Percentiles rank a stretch among this genome's conserved stretches.
Conservation (phyloP, 2,888 invertebrate species). For the Stenichneumon culpator region DNA sequence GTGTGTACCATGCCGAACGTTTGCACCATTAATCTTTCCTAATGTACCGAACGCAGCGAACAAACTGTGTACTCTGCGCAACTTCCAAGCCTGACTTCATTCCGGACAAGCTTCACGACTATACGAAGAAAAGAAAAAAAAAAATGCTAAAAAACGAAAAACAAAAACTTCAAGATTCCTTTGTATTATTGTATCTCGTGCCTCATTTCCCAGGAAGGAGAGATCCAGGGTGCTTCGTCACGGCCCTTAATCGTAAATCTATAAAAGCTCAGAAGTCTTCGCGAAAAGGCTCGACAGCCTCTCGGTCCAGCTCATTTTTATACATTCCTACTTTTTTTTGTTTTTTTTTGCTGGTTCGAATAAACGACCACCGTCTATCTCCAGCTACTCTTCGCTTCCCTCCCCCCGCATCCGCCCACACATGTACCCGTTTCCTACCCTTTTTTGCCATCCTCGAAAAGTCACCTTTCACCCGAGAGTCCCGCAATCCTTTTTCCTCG, state of each 20-base stretch:
- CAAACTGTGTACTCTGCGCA: slow-evolving; percentile 20
- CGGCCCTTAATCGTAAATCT: slow-evolving; percentile 71
- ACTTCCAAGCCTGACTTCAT: slow-evolving; percentile 41
- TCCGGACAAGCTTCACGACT: slow-evolving; percentile 32
- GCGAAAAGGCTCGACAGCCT: slow-evolving; percentile 30
- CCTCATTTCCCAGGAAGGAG: background rate
- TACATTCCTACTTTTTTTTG: slow-evolving; percentile 52
- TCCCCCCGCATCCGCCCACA: background rate
- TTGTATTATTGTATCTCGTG: slow-evolving; percentile 42
- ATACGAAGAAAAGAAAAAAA: slow-evolving; percentile 2
- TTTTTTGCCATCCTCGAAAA: slow-evolving; percentile 46
- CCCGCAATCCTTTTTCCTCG: slow-evolving; percentile 46
- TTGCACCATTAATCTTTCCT: slow-evolving; percentile 63
- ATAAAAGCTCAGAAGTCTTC: slow-evolving; percentile 64
- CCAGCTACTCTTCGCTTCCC: slow-evolving; percentile 18
- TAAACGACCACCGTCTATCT: slow-evolving; percentile 18
- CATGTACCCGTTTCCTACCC: slow-evolving; percentile 18
- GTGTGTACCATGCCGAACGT: slow-evolving; percentile 34
- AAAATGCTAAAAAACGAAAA: slow-evolving; percentile 20
- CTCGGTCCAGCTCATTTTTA: slow-evolving; percentile 20
- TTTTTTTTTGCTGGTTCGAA: background rate
- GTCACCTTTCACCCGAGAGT: slow-evolving; percentile 47
- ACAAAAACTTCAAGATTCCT: slow-evolving; percentile 49
- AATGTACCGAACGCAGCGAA: slow-evolving; percentile 58
- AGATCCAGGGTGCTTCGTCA: slow-evolving; percentile 63